phyloP scores from a whole-genome alignment of 1,140 invertebrate species.

The Alviniconcha marisindica region DNA sequence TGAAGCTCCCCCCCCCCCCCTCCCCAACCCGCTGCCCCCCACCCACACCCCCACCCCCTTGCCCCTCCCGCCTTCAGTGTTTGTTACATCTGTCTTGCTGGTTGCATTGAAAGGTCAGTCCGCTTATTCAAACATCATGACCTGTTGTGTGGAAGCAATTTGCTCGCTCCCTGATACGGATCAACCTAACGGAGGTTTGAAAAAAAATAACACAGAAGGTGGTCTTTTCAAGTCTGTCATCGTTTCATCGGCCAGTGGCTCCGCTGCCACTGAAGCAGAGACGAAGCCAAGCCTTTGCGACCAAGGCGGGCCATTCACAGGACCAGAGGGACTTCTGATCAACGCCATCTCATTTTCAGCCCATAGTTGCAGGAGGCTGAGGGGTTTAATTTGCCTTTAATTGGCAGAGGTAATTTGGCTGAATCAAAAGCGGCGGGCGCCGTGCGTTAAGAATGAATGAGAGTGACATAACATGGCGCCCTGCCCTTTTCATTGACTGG shows the following conservation, averaged over 20 bases:
- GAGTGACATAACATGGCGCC: conserved; percentile 20
- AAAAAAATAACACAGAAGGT: background rate
- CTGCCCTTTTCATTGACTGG: background rate
- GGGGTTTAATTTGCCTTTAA: conserved; percentile 38
- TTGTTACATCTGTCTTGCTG: too few species aligned
- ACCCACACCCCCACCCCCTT: too few species aligned
- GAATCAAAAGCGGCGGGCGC: conserved; percentile 12
- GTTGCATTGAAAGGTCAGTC: too few species aligned
- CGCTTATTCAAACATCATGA: too few species aligned
- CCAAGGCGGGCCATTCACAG: background rate
- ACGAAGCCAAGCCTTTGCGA: too few species aligned
- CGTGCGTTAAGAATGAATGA: conserved; percentile 24
- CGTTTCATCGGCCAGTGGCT: background rate
- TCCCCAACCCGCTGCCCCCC: too few species aligned
- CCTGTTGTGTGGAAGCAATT: too few species aligned
- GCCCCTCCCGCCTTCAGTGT: too few species aligned
- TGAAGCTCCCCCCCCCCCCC: too few species aligned
- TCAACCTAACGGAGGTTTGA: too few species aligned
- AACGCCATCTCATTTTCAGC: background rate
- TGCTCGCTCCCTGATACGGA: too few species aligned
- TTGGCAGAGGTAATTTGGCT: conserved; percentile 6
- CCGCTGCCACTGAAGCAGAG: too few species aligned
- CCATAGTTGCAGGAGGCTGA: background rate
- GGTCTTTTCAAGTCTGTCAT: background rate
- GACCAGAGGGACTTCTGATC: background rate